Percentiles rank a stretch among this genome's conserved stretches.
Evolutionary conservation across 2,113 vertebrate species (phyloP).

Genomic region (Tychaedon coryphoeus): DNA sequence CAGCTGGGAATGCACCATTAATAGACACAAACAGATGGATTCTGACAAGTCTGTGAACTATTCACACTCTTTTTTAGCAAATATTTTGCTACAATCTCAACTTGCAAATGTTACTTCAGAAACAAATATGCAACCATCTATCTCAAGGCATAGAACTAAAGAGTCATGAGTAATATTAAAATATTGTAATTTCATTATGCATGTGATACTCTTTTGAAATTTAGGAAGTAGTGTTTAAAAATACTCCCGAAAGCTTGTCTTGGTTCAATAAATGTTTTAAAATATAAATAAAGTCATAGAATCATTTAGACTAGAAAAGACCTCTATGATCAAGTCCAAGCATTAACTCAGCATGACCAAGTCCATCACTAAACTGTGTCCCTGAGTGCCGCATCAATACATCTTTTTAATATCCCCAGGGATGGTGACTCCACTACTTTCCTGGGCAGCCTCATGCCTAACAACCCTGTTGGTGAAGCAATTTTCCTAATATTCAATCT

Average conservation of each 20-base stretch:
- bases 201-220: neutral
- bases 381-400: neutral
- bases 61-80: slow-evolving; percentile 55
- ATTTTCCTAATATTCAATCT: neutral
- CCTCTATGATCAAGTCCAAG: neutral
- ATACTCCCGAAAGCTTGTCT: neutral
- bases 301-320: neutral
- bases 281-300: neutral
- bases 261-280: neutral
- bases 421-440: neutral
- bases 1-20: slow-evolving; percentile 58
- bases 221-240: neutral
- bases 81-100: slow-evolving; percentile 63
- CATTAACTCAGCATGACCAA: neutral
- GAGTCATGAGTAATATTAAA: neutral
- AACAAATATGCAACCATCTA: slow-evolving; percentile 55
- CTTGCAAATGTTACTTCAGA: slow-evolving; percentile 48
- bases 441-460: neutral
- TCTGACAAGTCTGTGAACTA: slow-evolving; percentile 52
- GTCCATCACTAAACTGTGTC: neutral
- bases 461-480: neutral
- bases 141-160: neutral
- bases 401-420: neutral
- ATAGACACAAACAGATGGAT: slow-evolving; percentile 66
- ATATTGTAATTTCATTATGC: neutral